Evolutionary conservation across 2,888 invertebrate species (phyloP), one percentile per base, ranked within the genome.

Genomic region (Copidosoma aretas): DNA sequence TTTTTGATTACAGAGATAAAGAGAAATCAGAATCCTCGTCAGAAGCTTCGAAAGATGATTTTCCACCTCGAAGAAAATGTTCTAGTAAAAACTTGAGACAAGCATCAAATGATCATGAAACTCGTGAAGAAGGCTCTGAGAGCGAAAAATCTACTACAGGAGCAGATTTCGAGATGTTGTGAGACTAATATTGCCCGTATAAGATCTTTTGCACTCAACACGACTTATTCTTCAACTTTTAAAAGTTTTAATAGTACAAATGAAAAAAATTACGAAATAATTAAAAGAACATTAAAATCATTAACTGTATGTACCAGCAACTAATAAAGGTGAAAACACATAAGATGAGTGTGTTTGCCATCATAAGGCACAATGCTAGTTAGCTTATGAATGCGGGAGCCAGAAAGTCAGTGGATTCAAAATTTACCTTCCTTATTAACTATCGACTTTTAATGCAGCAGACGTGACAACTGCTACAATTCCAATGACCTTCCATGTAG

Each of bases 131-230:
- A 67, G 83, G 86, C 71, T 93, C 93, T 0, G 94, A 93, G 80
- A 93, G 93, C 17, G 94, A 94, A 77, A 89, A 92, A 65, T 93
- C 93, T 17, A 92, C 92, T 74, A 92, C 92, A 0, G 94, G 92
- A 75, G 90, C 91, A 77, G 94, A 95, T 86, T 94, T 94, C 84
- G 95, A 94, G 85, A 93, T 94, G 81, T 91, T 95, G 62, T 93
- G 72, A 76, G 63, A 69, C 61, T 67, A 61, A 71, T 59, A 46
- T 54, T 67, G 32, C 32, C 56, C 49, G 56, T 57, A n/a, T 61
- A 64, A 46, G 60, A 60, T 63, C 60, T 39, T 62, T 57, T 67
- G 22, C 60, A 67, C 46, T 41, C 62, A 32, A 54, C 19, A 64
- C 21, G 52, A 19, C 59, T 70, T 66, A 24, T 62, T 70, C 32